Base-by-base conservation (phyloP, 2,797 vertebrate genomes). In the Craterocephalus amniculus region DNA sequence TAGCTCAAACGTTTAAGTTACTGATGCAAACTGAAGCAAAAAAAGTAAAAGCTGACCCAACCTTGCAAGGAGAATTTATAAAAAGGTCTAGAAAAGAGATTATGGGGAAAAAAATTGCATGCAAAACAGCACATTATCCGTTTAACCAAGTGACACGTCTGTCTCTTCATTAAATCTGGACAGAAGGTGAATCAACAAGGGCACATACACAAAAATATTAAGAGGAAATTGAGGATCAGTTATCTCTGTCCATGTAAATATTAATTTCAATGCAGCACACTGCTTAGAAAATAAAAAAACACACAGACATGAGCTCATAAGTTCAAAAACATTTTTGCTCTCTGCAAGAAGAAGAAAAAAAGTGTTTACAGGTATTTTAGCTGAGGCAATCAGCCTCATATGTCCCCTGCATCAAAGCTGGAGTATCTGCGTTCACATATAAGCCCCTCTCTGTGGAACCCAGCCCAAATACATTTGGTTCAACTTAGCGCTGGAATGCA, bases 381-480 rank as follows among this genome's bases (percentile, higher is more conserved):
- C 63, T 34, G 22, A 61, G 54, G 38, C 31, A n/a, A 4, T 24
- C 36, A 52, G 48, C 32, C 22, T 63, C 8, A 9, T 7, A 29
- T 55, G 27, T 31, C 26, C 78, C 79, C 80, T 45, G 76, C 61
- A 60, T 36, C 61, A 35, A 63, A 67, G 60, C 66, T 70, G 59
- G 62, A 67, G 74, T 18, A 56, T 22, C 58, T 38, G 13, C 66
- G 61, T 72, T 66, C 40, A 54, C 20, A 51, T 75, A 56, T 55
- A 51, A 76, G 76, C 36, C 58, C 51, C 56, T 79, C 54, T 72
- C 35, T 61, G 38, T 55, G 74, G 38, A 64, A 75, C 81, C 78
- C 75, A 36, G 62, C 82, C 78, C 80, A 71, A 83, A 76, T 34
- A 80, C 87, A 89, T 92, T 92, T 92, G 90, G 84, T 90, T 91